Base-by-base conservation (phyloP, 2,797 vertebrate species). In the Dicrostonyx torquatus region DNA sequence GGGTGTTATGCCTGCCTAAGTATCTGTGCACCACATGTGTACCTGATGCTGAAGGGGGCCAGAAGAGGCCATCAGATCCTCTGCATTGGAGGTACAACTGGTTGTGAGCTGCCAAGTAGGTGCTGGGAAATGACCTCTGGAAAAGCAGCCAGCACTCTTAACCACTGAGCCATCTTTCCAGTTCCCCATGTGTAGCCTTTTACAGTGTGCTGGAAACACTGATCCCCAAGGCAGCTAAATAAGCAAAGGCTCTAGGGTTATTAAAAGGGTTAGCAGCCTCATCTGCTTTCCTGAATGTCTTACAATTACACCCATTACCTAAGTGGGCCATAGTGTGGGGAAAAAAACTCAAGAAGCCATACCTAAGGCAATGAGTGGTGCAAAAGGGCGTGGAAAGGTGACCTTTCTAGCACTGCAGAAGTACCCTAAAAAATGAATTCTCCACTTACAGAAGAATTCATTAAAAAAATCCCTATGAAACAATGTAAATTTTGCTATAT, bases 351-450 rank as follows among this genome's bases (percentile, higher is more conserved):
- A 87, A 40, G 40, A 80, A 93, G 53, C 15, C 77, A 6, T 62
- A 31, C 15, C 22, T 89, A 89, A 87, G 87, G 66, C 64, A 90
- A 89, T 40, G 31, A 79, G 11, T n/a, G 53, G 26, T 48, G 17
- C 15, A 72, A 90, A 88, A 91, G 37, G 22, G 12, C 31, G 87
- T 6, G 94, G 48, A 78, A 22, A 29, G 88, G 43, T 73, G 86
- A 93, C 79, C 29, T 26, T 83, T 58, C 26, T 60, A 90, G 79
- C n/a, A 89, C 68, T 94, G 87, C 37, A 96, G 58, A 93, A 83
- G 20, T 11, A 89, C 34, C 26, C 48, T 70, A 90, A 94, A 94
- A 94, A 96, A 93, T 86, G 12, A 87, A 80, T 79, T 94, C 60
- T 90, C 34, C 50, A 87, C 20, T 95, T 31, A 78, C 88, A 92